These are phyloP conservation scores for Drosophila putrida DNA, from an alignment of 2,888 invertebrate genomes.

Conservation along the genomic window DNA sequence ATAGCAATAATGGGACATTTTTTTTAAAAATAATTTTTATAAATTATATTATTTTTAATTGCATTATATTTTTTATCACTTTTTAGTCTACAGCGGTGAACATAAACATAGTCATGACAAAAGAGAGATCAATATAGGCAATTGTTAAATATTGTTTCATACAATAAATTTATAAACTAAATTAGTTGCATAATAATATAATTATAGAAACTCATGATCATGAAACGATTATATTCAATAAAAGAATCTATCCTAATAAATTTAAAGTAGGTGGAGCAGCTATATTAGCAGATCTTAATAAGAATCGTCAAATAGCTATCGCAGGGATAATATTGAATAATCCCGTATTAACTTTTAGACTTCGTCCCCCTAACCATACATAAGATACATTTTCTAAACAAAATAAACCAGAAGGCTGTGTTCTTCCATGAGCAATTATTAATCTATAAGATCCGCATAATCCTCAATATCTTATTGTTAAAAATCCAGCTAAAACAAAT, in stretches of 20 bases:
- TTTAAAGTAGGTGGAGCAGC: slow-evolving; percentile 89
- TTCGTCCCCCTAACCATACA: slow-evolving; percentile 88
- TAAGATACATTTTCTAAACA: slow-evolving; percentile 89
- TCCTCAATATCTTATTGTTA: slow-evolving; percentile 87
- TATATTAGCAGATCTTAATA: slow-evolving; percentile 88
- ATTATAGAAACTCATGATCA: slow-evolving; percentile 86
- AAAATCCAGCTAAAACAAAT: slow-evolving; percentile 87
- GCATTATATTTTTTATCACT: too few species aligned
- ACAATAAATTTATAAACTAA: too few species aligned
- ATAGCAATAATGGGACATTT: too few species aligned
- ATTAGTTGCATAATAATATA: too few species aligned
- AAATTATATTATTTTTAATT: too few species aligned
- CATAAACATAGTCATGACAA: too few species aligned
- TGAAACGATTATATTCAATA: slow-evolving; percentile 87
- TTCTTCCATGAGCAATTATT: slow-evolving; percentile 90
- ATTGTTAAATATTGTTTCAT: too few species aligned
- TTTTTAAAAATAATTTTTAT: too few species aligned
- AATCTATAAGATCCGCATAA: slow-evolving; percentile 86
- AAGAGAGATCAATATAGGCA: too few species aligned
- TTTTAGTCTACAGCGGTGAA: too few species aligned
- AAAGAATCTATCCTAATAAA: slow-evolving; percentile 89
- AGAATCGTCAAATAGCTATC: slow-evolving; percentile 89
- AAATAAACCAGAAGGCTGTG: slow-evolving; percentile 88
- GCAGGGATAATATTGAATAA: slow-evolving; percentile 88
- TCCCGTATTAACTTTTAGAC: slow-evolving; percentile 88